These are phyloP conservation scores for Synanceia verrucosa DNA, from an alignment of 2,797 vertebrate species.

Conservation along the genomic window DNA sequence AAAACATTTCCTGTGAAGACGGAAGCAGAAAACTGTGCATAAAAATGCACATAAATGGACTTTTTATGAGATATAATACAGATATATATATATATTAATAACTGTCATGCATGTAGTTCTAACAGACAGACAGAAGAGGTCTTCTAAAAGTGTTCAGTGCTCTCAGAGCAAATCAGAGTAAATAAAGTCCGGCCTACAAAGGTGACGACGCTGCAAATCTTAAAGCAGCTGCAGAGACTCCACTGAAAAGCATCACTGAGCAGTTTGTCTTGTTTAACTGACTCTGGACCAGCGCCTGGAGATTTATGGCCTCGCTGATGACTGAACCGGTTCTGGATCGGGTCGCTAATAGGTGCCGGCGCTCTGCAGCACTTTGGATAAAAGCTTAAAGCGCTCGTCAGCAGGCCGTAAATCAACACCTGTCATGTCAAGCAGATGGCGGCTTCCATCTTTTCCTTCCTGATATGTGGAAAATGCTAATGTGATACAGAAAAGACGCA, in stretches of 20 bases:
- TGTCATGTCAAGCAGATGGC: background rate
- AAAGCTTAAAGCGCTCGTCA: conserved; percentile 2
- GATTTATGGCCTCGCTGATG: conserved; percentile 32
- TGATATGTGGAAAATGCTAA: background rate
- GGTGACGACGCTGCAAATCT: background rate
- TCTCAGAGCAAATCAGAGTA: background rate
- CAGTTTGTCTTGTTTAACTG: conserved; percentile 5
- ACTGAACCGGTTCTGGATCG: conserved; percentile 6
- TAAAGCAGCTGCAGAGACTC: conserved; percentile 9
- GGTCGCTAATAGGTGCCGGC: background rate
- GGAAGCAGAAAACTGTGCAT: too few relatives aligned
- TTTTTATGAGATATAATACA: too few relatives aligned
- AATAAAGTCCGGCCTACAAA: background rate
- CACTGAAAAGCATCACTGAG: background rate
- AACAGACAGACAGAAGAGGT: too few relatives aligned
- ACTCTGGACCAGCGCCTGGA: background rate
- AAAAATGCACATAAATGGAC: too few relatives aligned
- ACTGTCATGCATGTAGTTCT: too few relatives aligned
- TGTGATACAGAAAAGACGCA: background rate
- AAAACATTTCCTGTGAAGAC: too few relatives aligned
- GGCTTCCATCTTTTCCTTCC: background rate
- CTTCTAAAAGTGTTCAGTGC: background rate
- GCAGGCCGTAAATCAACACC: too few relatives aligned
- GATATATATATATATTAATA: too few relatives aligned
- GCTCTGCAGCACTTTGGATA: conserved; percentile 9